phyloP scores from a whole-genome alignment of 2,797 vertebrate species.

The Synanceia verrucosa region DNA sequence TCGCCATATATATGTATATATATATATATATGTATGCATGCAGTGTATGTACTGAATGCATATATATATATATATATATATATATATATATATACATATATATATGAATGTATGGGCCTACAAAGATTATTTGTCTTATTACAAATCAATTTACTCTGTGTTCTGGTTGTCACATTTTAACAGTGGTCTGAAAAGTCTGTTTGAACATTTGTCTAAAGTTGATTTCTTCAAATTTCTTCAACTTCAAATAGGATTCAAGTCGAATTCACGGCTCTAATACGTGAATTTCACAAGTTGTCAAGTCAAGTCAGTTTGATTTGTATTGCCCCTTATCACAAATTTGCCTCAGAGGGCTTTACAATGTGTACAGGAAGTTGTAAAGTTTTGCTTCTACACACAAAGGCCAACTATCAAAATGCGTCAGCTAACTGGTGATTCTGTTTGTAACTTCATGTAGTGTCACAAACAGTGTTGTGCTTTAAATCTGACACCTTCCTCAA shows the following conservation, averaged over 20 bases:
- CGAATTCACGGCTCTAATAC: too few relatives aligned
- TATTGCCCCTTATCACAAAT: too few relatives aligned
- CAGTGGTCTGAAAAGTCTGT: background rate
- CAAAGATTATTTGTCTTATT: background rate
- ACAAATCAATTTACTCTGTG: background rate
- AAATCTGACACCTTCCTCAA: background rate
- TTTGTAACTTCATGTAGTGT: background rate
- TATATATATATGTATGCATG: too few relatives aligned
- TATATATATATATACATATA: too few relatives aligned
- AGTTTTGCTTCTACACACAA: background rate
- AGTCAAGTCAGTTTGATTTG: too few relatives aligned
- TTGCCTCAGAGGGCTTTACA: too few relatives aligned
- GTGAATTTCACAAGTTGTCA: background rate
- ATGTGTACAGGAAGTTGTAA: too few relatives aligned
- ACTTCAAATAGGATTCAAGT: too few relatives aligned
- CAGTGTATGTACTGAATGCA: too few relatives aligned
- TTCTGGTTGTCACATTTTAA: background rate
- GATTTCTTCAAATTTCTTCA: background rate
- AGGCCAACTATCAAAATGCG: background rate
- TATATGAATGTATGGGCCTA: too few relatives aligned
- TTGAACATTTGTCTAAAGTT: background rate
- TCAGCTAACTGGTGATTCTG: background rate
- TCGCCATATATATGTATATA: too few relatives aligned
- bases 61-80: too few relatives aligned
- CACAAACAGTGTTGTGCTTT: background rate